These are phyloP conservation scores for Nephila pilipes DNA, from an alignment of 1,140 invertebrate species.

Conservation along the genomic window DNA sequence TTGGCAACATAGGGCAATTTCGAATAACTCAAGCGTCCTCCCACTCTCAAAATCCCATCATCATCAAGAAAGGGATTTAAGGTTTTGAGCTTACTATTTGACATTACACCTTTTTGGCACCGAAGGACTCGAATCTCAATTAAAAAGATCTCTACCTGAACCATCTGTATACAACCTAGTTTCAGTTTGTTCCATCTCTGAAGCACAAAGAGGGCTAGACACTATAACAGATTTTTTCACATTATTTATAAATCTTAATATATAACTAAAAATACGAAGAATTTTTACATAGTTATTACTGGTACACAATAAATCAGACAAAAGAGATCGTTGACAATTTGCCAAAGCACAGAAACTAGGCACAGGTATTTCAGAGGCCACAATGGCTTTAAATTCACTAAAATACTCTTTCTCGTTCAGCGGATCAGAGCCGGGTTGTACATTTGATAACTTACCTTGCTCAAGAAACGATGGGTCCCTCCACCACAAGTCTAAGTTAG, in stretches of 20 bases:
- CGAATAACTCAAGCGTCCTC: constrained; percentile 18
- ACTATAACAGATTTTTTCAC: not conserved
- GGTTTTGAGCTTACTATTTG: not conserved
- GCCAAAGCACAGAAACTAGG: not conserved
- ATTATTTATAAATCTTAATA: not conserved
- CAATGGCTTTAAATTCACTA: not conserved
- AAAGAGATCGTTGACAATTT: not conserved
- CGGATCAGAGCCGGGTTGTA: not conserved
- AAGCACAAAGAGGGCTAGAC: not conserved
- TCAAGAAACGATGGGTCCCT: not conserved
- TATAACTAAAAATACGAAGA: not conserved
- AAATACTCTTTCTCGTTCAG: not conserved
- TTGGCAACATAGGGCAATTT: not conserved
- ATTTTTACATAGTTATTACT: not conserved
- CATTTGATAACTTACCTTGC: not conserved
- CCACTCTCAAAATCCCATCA: constrained; percentile 18
- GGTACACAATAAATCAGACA: not conserved
- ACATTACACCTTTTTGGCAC: not conserved
- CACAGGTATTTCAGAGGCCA: not conserved
- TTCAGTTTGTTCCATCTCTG: not conserved
- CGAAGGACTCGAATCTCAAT: not conserved
- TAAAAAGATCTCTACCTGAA: not conserved
- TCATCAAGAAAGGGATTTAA: not conserved
- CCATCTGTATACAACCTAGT: not conserved
- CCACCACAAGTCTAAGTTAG: not conserved